phyloP scores from a whole-genome alignment of 2,797 vertebrate genomes.

The Brachyalestes nurse region DNA sequence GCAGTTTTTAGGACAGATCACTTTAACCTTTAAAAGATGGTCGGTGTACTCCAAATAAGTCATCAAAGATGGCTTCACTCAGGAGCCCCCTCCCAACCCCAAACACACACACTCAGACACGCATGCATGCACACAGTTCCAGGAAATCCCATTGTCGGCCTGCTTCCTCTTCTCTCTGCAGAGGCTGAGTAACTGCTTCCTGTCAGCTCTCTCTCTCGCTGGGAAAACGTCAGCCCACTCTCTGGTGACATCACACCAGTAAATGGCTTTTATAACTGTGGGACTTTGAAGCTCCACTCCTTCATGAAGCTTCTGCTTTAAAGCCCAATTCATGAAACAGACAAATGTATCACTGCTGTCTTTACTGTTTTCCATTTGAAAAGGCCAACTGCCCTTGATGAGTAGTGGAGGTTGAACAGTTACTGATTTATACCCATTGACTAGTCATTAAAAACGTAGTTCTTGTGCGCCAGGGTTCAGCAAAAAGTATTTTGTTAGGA shows the following conservation, averaged over 20 bases:
- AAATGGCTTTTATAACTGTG: background rate
- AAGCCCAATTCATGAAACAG: background rate
- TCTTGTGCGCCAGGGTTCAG: too few species aligned
- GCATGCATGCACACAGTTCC: background rate
- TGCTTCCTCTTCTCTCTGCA: slow-evolving; percentile 29
- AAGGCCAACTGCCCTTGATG: too few species aligned
- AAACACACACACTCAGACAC: background rate
- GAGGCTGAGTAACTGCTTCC: slow-evolving; percentile 21
- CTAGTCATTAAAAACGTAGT: too few species aligned
- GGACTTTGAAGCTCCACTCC: background rate
- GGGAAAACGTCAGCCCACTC: slow-evolving; percentile 33
- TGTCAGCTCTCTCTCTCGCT: background rate
- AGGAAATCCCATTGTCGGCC: slow-evolving; percentile 46
- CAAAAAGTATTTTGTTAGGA: too few species aligned
- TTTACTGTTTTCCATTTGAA: too few species aligned
- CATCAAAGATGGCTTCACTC: background rate
- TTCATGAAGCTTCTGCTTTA: background rate
- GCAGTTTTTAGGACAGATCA: background rate
- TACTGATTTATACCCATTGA: too few species aligned
- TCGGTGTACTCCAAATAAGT: background rate
- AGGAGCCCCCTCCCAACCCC: too few species aligned
- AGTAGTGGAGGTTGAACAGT: too few species aligned
- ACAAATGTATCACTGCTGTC: background rate
- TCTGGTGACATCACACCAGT: slow-evolving; percentile 16
- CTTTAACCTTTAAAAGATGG: background rate